Base-by-base conservation (phyloP, 2,113 vertebrate species). In the Passer montanus region DNA sequence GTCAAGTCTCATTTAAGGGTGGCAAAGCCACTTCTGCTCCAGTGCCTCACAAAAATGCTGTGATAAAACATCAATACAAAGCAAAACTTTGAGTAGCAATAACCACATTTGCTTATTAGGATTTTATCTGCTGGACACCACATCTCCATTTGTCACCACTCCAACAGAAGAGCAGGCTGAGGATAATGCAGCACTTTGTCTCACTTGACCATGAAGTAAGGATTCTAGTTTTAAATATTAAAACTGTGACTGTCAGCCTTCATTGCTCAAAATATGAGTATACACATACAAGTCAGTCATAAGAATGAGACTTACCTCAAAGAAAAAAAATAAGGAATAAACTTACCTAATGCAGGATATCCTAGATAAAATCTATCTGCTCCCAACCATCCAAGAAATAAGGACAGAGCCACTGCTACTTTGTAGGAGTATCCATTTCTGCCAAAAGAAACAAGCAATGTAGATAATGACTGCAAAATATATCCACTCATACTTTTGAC, bases 311-410 rank as follows among this genome's bases (percentile, higher is more conserved):
- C 70, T 63, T 49, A 49, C 23, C 41, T 70, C 67, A 77, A 90
- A 89, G 7, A 4, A 56, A 95, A 95, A 87, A 78, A 44, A 1
- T 2, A 59, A 92, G 56, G 94, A 79, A 93, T 28, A 68, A 87
- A 97, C 98, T 98, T 97, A 99, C 99, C 99, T 80, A 99, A 97
- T 67, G 99, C 99, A 84, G 99, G 99, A 77, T 99, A 99, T 53
- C 99, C 99, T 83, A 99, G 97, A 97, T 99, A 99, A 98, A 99
- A 99, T 91, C 99, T 98, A 95, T 99, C 99, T 33, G 99, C 99
- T 95, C 99, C 99, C 81, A 99, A 63, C 99, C 99, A 99, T 93
- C 99, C 99, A 93, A 99, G 98, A 95, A 99, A 99, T 64, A 99
- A 98, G 59, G 99, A 99, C 50, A 99, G 94, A 18, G 99, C 99